Evolutionary conservation across 2,888 invertebrate genomes (phyloP), one percentile per base, ranked within the genome.

Genomic region (Volucella bombylans): DNA sequence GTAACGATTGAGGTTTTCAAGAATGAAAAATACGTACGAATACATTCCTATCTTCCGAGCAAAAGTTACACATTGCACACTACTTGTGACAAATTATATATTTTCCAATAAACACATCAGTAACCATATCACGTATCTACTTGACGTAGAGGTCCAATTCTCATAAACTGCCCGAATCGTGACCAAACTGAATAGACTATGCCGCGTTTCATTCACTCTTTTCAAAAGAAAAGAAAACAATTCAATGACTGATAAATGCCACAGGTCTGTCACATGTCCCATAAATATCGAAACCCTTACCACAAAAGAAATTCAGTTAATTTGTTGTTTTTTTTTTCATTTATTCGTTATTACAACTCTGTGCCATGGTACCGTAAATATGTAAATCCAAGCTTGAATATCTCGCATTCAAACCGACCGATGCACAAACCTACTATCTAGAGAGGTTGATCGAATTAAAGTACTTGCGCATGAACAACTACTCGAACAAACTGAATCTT

Each of bases 111-210:
- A 74, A 76, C 52, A 67, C 50, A 47, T 77, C 62, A 54, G 12
- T 52, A 73, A 61, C 14, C 72, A 14, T 54, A 78, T 62, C 67
- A 78, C 68, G 72, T 62, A 4, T 31, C 6, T 31, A 82, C 77
- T n/a, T 50, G 49, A 72, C 45, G 68, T 61, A 77, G 15, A 69
- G 71, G 64, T 71, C 64, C 64, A 64, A 71, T 78, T 69, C 64
- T 64, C 78, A 71, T 78, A 69, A 78, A 77, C 55, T 31, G 69
- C 55, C 39, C 49, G 14, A 57, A 49, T 55, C 78, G 78, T 78
- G 78, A 78, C 69, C 41, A 71, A 69, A 78, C 52, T 78, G 31
- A 78, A 78, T 43, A 45, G 39, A 67, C 52, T 15, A 45, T 8
- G 15, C 62, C 11, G 12, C 23, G 31, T 57, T 76, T 68, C 59